Percentiles rank a stretch among this genome's conserved stretches.
phyloP scores from a whole-genome alignment of 2,888 invertebrate species.

The Gastrophysa polygoni region DNA sequence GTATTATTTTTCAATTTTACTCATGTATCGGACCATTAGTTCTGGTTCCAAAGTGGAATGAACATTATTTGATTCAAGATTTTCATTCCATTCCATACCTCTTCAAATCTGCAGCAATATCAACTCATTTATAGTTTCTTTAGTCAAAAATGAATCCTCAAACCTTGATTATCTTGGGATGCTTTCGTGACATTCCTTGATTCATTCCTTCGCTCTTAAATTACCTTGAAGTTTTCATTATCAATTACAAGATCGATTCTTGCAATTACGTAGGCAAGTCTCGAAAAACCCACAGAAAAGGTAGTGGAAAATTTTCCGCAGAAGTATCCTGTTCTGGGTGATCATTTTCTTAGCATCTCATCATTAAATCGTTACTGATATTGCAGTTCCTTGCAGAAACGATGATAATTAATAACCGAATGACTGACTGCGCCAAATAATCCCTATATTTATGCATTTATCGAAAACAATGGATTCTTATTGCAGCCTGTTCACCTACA shows the following conservation, averaged over 20 bases:
- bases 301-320: not conserved
- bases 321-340: not conserved
- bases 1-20: too few species aligned
- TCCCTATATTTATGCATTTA: constrained; percentile 25
- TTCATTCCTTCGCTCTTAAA: too few species aligned
- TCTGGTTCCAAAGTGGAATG: too few species aligned
- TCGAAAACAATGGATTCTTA: constrained; percentile 29
- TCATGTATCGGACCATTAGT: too few species aligned
- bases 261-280: not conserved
- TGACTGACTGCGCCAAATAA: constrained; percentile 29
- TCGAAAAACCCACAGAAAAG: not conserved
- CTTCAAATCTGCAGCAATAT: too few species aligned
- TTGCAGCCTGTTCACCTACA: constrained; percentile 27
- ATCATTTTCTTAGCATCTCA: not conserved
- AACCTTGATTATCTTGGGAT: too few species aligned
- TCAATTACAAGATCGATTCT: not conserved
- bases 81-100: too few species aligned
- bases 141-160: too few species aligned
- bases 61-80: too few species aligned
- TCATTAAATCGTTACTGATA: not conserved
- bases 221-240: too few species aligned
- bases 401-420: constrained; percentile 17
- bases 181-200: too few species aligned
- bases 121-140: too few species aligned
- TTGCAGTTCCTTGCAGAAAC: not conserved